Base-by-base conservation (phyloP, 2,888 invertebrate species). In the Timema cristinae region DNA sequence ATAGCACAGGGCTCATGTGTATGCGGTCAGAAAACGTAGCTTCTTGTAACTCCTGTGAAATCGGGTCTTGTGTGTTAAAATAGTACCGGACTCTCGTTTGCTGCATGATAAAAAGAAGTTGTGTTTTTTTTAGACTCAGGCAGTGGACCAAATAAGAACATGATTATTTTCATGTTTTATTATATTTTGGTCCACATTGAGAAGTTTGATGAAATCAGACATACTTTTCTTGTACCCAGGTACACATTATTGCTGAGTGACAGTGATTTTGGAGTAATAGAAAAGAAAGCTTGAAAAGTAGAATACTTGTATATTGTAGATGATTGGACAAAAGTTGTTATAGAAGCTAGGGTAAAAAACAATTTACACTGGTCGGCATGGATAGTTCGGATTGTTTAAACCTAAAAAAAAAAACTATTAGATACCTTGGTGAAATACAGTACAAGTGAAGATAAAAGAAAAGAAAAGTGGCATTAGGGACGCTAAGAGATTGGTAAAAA, bases 111-210 rank as follows among this genome's bases (percentile, higher is more conserved):
- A 54, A 54, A 54, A 54, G 54, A 54, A 54, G 11, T 54, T 54
- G 54, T 54, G 54, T 54, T 54, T 54, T 54, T 54, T 54, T 54
- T 4, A 54, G 54, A 16, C 66, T 63, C 15, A 11, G 2, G 66
- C 66, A 63, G 32, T 63, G 32, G 32, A 11, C 66, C 1, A 32
- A 63, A 63, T 63, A 63, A 63, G 15, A 63, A 54, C n/a, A 54
- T 54, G 54, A 13, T 54, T 13, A n/a, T 2, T 54, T 54, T 54
- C n/a, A 54, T 4, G 11, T 54, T 54, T 1, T 54, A 13, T 54
- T 54, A 54, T 13, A 54, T 54, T 54, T 54, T 54, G 54, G 54
- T 54, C 54, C 11, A 54, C n/a, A 13, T 52, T 68, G 47, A 6
- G 49, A 13, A 15, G 9, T 10, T 59, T 69, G 2, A 9, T 51